Evolutionary conservation across 2,113 vertebrate species (phyloP).

Genomic region (Eretmochelys imbricata): DNA sequence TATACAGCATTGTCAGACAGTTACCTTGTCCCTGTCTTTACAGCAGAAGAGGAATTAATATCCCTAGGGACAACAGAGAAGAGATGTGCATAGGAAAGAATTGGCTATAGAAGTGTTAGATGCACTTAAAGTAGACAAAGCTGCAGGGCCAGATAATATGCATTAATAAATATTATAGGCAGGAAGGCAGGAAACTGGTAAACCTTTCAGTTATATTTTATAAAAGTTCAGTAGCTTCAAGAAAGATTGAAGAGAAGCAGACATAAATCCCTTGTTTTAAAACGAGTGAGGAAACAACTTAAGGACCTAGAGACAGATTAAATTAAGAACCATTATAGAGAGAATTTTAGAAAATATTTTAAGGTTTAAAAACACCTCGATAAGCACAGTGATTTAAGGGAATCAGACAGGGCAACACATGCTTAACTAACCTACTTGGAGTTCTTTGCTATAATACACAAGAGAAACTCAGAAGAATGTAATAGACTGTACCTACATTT

Average conservation of each 20-base stretch:
- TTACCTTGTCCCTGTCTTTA: background rate
- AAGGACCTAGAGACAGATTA: background rate
- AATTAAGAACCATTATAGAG: background rate
- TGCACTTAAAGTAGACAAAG: background rate
- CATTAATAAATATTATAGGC: slow-evolving; percentile 4
- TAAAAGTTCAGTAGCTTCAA: slow-evolving; percentile 17
- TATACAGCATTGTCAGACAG: background rate
- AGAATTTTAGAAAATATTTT: background rate
- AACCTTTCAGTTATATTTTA: slow-evolving; percentile 36
- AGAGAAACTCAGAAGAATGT: background rate
- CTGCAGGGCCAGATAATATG: background rate
- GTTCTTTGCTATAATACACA: background rate
- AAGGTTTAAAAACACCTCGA: background rate
- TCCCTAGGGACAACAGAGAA: background rate
- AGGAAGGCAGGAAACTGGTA: background rate
- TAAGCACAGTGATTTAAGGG: background rate
- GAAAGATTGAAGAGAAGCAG: background rate
- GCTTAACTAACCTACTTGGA: background rate
- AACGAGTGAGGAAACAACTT: background rate
- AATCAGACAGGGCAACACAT: background rate
- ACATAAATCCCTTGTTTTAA: background rate
- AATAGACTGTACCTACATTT: slow-evolving; percentile 16
- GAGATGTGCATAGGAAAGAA: background rate
- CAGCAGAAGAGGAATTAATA: background rate
- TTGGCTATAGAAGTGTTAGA: background rate